These are phyloP conservation scores for Gopherus evgoodei DNA, from an alignment of 2,113 vertebrate genomes.

Conservation along the genomic window DNA sequence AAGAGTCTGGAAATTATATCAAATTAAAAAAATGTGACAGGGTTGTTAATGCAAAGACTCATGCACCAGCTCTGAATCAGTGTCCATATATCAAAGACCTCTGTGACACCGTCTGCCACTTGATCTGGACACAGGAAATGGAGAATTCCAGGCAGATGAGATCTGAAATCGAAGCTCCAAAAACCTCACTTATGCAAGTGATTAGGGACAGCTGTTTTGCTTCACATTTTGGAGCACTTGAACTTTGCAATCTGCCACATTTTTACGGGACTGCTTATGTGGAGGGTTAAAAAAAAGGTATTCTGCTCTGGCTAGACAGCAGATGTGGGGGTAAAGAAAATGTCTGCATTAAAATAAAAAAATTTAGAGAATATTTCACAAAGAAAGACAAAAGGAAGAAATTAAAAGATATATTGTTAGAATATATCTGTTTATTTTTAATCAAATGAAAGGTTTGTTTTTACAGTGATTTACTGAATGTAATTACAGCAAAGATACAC, in stretches of 20 bases:
- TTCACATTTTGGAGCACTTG: constrained; percentile 86
- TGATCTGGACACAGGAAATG: constrained; percentile 87
- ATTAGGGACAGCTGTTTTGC: constrained; percentile 89
- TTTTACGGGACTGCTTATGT: constrained; percentile 77
- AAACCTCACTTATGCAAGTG: constrained; percentile 83
- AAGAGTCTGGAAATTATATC: constrained; percentile 37
- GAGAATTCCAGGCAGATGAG: constrained; percentile 88
- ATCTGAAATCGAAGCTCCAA: constrained; percentile 87
- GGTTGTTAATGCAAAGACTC: constrained; percentile 84
- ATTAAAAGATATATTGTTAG: constrained; percentile 79
- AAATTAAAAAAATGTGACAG: constrained; percentile 70
- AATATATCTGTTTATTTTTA: constrained; percentile 79
- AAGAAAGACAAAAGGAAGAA: constrained; percentile 55
- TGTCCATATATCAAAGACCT: constrained; percentile 87
- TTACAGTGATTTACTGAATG: not conserved
- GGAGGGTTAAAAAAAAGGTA: constrained; percentile 6
- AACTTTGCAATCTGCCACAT: constrained; percentile 85
- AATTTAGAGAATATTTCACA: constrained; percentile 30
- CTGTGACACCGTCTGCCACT: constrained; percentile 84
- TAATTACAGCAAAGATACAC: not conserved
- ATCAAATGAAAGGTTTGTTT: constrained; percentile 75
- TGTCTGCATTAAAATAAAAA: constrained; percentile 56
- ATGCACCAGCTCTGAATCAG: constrained; percentile 79
- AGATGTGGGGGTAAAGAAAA: constrained; percentile 42
- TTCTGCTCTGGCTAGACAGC: constrained; percentile 38